Evolutionary conservation across 2,888 invertebrate genomes (phyloP).

Genomic region (Dichetophora obliterata): DNA sequence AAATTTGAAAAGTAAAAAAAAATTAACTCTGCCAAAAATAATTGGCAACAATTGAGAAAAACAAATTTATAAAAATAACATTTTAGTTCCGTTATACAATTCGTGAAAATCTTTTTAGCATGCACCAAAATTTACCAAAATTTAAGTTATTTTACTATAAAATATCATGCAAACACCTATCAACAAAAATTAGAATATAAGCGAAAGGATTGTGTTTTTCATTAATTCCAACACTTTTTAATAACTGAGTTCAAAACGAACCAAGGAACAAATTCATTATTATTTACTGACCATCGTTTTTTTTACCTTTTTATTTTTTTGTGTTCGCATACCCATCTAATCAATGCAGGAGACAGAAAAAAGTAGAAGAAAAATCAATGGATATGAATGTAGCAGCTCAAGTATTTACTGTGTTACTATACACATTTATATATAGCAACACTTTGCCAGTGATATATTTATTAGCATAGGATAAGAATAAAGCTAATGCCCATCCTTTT

Average conservation of each 20-base stretch:
- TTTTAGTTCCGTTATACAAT: too few relatives aligned
- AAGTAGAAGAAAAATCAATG: conserved; percentile 4
- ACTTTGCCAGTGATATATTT: not conserved
- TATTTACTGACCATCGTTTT: not conserved
- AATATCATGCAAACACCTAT: too few relatives aligned
- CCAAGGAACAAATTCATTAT: conserved; percentile 4
- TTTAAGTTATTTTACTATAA: too few relatives aligned
- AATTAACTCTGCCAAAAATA: too few relatives aligned
- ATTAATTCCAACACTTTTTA: not conserved
- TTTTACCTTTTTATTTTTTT: conserved; percentile 70
- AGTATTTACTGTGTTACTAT: not conserved
- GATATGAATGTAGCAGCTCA: not conserved
- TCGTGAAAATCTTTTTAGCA: too few relatives aligned
- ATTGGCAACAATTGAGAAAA: too few relatives aligned
- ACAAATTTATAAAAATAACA: too few relatives aligned
- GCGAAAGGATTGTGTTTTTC: too few relatives aligned
- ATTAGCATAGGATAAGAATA: not conserved
- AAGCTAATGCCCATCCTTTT: not conserved
- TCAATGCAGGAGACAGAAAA: conserved; percentile 9
- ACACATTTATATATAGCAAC: not conserved
- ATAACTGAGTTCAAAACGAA: not conserved
- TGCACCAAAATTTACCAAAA: too few relatives aligned
- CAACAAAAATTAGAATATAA: too few relatives aligned
- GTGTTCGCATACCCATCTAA: conserved; percentile 71
- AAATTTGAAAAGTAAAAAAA: too few relatives aligned